phyloP scores from a whole-genome alignment of 1,140 invertebrate species.

The Archivesica marissinica region DNA sequence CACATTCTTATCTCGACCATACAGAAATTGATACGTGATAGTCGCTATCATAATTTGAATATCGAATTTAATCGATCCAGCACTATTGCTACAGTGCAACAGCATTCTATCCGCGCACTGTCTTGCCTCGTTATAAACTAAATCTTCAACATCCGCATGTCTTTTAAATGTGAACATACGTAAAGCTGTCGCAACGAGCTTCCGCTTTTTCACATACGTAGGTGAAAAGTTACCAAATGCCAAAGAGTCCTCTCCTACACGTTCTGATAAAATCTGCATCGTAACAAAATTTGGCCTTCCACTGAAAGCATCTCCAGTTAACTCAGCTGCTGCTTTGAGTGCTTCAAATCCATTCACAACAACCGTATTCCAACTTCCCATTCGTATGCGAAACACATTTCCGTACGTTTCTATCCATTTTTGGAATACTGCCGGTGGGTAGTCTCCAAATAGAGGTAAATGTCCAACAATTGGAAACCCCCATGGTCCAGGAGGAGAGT shows the following conservation, averaged over 20 bases:
- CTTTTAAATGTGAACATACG: conserved; percentile 9
- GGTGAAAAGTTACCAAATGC: neutral
- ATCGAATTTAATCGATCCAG: conserved; percentile 2
- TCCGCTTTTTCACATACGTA: neutral
- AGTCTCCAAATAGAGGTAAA: conserved; percentile 27
- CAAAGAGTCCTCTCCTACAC: neutral
- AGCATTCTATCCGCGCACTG: neutral
- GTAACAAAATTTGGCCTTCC: conserved; percentile 1
- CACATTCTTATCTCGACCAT: neutral
- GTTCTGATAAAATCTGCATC: neutral
- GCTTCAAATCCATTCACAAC: conserved; percentile 44
- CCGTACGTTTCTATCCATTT: conserved; percentile 24
- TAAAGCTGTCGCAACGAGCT: neutral
- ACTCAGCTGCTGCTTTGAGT: neutral
- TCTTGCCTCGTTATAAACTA: neutral
- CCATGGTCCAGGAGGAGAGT: conserved; percentile 43
- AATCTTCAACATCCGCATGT: neutral
- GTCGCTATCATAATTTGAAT: neutral
- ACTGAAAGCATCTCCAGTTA: neutral
- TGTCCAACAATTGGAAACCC: conserved; percentile 59
- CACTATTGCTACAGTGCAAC: neutral
- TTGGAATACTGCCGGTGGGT: conserved; percentile 7
- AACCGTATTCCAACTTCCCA: conserved; percentile 43
- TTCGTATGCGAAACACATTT: conserved; percentile 43
- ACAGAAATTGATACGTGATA: neutral